These are phyloP conservation scores for Ascidia mentula DNA, from an alignment of 23 tunicate species.

Conservation along the genomic window DNA sequence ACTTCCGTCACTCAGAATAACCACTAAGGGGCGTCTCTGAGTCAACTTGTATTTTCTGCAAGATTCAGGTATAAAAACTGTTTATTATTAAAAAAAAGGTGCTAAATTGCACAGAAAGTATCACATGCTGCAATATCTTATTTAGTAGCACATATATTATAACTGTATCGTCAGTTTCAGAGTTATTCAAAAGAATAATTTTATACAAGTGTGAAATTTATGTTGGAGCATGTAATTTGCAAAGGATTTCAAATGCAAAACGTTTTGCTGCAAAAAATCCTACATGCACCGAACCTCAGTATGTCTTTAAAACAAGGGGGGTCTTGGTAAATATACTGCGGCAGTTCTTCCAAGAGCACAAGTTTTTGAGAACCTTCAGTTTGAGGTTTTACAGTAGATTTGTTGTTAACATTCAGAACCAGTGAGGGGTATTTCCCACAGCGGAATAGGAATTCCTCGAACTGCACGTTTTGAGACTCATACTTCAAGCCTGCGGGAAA, in stretches of 20 bases:
- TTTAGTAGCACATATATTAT: too few species aligned
- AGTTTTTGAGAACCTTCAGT: constrained; percentile 25
- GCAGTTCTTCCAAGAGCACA: constrained; percentile 67
- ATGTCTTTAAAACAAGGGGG: constrained; percentile 35
- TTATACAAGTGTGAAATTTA: too few species aligned
- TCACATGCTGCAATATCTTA: too few species aligned
- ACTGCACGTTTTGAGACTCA: constrained; percentile 31
- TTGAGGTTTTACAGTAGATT: background rate
- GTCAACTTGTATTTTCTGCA: constrained; percentile 43
- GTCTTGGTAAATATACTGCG: constrained; percentile 51
- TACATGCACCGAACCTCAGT: constrained; percentile 20
- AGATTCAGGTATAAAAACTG: background rate
- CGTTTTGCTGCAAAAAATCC: background rate
- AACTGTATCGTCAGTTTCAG: too few species aligned
- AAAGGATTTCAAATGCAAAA: background rate
- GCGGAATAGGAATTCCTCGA: constrained; percentile 82
- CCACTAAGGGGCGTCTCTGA: constrained; percentile 57
- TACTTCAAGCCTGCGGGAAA: constrained; percentile 59
- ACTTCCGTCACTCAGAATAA: constrained; percentile 69
- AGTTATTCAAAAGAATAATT: too few species aligned
- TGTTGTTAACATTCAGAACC: constrained; percentile 1
- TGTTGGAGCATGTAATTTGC: background rate
- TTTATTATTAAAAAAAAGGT: background rate
- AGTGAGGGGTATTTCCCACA: constrained; percentile 76
- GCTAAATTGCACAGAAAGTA: background rate